Evolutionary conservation across 2,113 vertebrate genomes (phyloP), one percentile per base, ranked within the genome.

Genomic region (Tupaia tana): DNA sequence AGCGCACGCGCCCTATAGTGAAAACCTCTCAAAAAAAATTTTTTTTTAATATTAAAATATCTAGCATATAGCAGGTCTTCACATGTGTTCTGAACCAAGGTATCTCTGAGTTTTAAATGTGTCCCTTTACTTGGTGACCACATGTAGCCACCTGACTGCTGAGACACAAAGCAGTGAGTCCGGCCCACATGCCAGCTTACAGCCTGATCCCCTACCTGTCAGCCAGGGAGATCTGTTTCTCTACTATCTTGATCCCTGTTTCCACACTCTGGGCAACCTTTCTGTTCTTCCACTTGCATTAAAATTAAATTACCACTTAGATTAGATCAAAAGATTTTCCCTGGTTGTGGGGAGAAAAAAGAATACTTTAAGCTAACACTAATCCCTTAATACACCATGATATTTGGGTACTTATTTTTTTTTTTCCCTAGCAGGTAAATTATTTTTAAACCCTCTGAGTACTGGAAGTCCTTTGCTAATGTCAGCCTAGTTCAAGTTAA

Each of bases 291-390:
- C 34, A 52, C 52, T 91, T 95, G 64, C 70, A 84, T 93, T 93
- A 91, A 96, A 96, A 95, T 94, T 95, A 96, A 91, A 91, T 96
- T 95, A 86, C 75, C 63, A 91, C 70, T 91, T 96, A 87, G 82
- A 93, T 93, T 92, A 86, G 75, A 91, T 95, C 75, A 93, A 92
- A 91, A 78, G 83, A 89, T 89, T 81, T 16, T 89, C 9, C 61
- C 88, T 95, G 66, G 56, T 86, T 77, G 10, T 86, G 70, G 86
- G 31, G 70, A 69, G 66, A 63, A 80, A 75, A 94, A 89, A 77
- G 34, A 80, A 24, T 80, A 8, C 78, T 92, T 85, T 67, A 96
- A 97, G 71, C 78, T 84, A 24, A 9, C n/a, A n/a, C 74, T 89
- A 92, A 97, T 90, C 63, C 61, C n/a, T 92, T 94, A 95, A 96